phyloP scores from a whole-genome alignment of 2,888 invertebrate species.

The Lasiommata megera region DNA sequence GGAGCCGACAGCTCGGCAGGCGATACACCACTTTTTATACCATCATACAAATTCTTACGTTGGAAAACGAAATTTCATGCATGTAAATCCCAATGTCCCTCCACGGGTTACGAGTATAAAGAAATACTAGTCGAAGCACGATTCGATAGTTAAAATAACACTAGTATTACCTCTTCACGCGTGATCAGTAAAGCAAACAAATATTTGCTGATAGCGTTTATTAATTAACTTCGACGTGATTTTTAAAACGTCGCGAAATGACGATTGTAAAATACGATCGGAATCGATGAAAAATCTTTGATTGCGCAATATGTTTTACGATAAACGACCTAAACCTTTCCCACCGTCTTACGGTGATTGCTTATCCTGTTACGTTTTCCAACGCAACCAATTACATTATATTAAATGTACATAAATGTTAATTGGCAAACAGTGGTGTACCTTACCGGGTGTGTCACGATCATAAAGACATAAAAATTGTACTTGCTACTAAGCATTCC shows the following conservation, averaged over 20 bases:
- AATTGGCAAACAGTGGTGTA: conserved; percentile 45
- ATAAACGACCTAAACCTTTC: too few relatives aligned
- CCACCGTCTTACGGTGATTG: not conserved
- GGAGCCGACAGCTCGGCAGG: conserved; percentile 52
- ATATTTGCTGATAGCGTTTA: too few relatives aligned
- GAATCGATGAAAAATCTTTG: too few relatives aligned
- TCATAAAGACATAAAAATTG: conserved; percentile 54
- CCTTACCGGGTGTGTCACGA: conserved; percentile 53
- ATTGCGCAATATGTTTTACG: too few relatives aligned
- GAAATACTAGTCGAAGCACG: too few relatives aligned
- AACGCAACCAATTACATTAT: not conserved
- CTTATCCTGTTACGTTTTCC: conserved; percentile 4
- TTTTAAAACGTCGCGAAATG: too few relatives aligned
- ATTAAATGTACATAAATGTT: not conserved
- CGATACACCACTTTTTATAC: conserved; percentile 28
- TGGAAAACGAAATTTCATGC: conserved; percentile 1
- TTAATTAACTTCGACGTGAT: too few relatives aligned
- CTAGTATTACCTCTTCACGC: too few relatives aligned
- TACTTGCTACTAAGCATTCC: conserved; percentile 56
- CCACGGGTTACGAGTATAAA: too few relatives aligned
- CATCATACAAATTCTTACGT: conserved; percentile 7
- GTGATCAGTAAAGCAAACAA: too few relatives aligned
- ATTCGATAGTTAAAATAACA: too few relatives aligned
- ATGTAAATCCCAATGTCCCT: not conserved
- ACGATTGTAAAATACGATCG: too few relatives aligned